Evolutionary conservation across 2,113 vertebrate genomes (phyloP), one percentile per base, ranked within the genome.

Genomic region (Scophthalmus maximus): DNA sequence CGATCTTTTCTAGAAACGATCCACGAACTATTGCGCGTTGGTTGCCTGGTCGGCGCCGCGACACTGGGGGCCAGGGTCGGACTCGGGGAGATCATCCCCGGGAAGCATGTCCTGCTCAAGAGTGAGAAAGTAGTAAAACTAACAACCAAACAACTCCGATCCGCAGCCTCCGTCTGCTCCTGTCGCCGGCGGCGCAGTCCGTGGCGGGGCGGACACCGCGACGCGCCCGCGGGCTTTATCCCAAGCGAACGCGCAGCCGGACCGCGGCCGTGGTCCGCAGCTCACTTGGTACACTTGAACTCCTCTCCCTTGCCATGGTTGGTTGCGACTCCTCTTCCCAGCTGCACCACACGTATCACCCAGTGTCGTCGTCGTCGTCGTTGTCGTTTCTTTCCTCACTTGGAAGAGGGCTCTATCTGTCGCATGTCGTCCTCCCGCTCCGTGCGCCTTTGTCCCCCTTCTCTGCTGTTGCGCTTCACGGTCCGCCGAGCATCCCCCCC

Each of bases 381-480:
- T 67, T 34, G 36, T n/a, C 7, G 23, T 27, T 9, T 27, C 12
- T 17, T 18, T 27, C n/a, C 57, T 10, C 1, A 58, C 32, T 36
- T 65, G 51, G 49, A 26, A 25, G 65, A 66, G 38, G 62, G 71
- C 70, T 77, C 63, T 78, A 34, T 68, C 79, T 64, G 68, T 73
- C 67, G 52, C 66, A 32, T 67, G 80, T 69, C 52, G 82, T 75
- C 83, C 79, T 75, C 83, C 79, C 73, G 80, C 78, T 87, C 67
- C 76, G 81, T 47, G 81, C 63, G 88, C 85, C 90, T 94, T 92
- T 93, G 91, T 93, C 85, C 82, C 82, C 71, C 85, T 82, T 73
- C 85, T 85, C 71, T n/a, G 86, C 87, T 88, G 89, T 90, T 90
- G 83, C 83, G 88, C 87, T 92, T 92, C 92, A 93, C 91, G 92